These are phyloP conservation scores for Campopleginae sp. DNA, from an alignment of 2,888 invertebrate genomes.

Conservation along the genomic window DNA sequence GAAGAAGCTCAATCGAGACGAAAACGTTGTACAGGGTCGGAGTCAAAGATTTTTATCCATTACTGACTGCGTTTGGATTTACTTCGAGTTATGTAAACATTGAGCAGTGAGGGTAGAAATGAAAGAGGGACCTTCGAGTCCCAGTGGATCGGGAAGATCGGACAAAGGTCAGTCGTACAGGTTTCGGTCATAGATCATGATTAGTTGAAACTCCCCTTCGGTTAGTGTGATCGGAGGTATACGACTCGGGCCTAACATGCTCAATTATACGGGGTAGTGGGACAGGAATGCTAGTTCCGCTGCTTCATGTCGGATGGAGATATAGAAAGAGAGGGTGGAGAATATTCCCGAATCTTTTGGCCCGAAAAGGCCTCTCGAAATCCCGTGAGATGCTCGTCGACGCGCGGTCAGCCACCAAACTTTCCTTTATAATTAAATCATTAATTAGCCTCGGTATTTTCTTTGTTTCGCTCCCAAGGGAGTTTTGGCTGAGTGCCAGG, in stretches of 20 bases:
- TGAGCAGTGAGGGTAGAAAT: background rate
- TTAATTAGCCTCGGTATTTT: constrained; percentile 76
- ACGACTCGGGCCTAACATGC: constrained; percentile 78
- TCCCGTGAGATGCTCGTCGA: constrained; percentile 58
- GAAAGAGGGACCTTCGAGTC: constrained; percentile 70
- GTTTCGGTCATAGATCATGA: constrained; percentile 80
- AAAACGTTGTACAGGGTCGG: constrained; percentile 8
- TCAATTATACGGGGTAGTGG: constrained; percentile 75
- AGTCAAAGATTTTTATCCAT: constrained; percentile 76
- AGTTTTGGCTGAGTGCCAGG: constrained; percentile 65
- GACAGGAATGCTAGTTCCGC: constrained; percentile 35
- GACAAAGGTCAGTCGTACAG: constrained; percentile 82
- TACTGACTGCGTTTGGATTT: constrained; percentile 61
- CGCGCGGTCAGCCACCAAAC: constrained; percentile 73
- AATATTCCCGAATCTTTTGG: constrained; percentile 48
- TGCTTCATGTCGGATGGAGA: constrained; percentile 33
- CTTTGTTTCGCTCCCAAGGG: constrained; percentile 68
- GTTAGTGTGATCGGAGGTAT: constrained; percentile 64
- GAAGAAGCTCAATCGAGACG: constrained; percentile 16
- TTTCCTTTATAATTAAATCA: constrained; percentile 81
- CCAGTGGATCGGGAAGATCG: constrained; percentile 72
- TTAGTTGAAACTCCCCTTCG: constrained; percentile 74
- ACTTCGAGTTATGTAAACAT: constrained; percentile 12
- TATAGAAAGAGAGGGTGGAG: constrained; percentile 18
- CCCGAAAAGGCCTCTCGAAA: constrained; percentile 68